Evolutionary conservation across 2,888 invertebrate genomes (phyloP).

Genomic region (Temnothorax unifasciatus): DNA sequence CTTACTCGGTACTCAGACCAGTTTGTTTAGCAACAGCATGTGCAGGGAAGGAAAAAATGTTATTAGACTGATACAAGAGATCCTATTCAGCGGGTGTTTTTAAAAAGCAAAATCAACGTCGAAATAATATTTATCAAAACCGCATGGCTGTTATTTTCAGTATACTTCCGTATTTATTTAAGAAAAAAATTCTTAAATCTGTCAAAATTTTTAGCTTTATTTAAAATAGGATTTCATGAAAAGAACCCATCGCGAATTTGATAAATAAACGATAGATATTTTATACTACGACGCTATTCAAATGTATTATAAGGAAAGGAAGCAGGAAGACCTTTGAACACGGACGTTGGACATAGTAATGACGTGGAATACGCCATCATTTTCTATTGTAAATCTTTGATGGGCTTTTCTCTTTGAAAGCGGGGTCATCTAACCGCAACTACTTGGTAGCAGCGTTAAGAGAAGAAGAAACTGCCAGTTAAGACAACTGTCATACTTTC

Average conservation of each 20-base stretch:
- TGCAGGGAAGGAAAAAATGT: background rate
- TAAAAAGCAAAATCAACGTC: background rate
- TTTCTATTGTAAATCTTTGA: slow-evolving; percentile 75
- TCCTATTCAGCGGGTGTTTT: background rate
- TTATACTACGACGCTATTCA: background rate
- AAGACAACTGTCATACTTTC: slow-evolving; percentile 38
- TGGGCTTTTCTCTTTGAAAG: slow-evolving; percentile 57
- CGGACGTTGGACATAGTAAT: slow-evolving; percentile 19
- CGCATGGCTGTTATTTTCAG: background rate
- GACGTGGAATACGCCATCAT: slow-evolving; percentile 65
- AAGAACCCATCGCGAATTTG: background rate
- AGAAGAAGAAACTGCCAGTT: slow-evolving; percentile 16
- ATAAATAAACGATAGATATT: slow-evolving; percentile 5
- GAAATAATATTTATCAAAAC: slow-evolving; percentile 1
- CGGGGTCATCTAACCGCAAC: slow-evolving; percentile 39
- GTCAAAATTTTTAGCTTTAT: background rate
- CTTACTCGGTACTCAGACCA: background rate
- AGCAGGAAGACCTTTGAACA: slow-evolving; percentile 8
- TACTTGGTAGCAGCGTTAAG: slow-evolving; percentile 1
- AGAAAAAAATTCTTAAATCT: background rate
- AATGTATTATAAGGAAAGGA: background rate
- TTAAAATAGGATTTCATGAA: background rate
- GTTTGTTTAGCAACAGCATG: background rate
- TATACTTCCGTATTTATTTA: too few species aligned
- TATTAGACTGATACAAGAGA: background rate